Evolutionary conservation across 2,113 vertebrate species (phyloP).

Genomic region (Amblyopsis rosae): DNA sequence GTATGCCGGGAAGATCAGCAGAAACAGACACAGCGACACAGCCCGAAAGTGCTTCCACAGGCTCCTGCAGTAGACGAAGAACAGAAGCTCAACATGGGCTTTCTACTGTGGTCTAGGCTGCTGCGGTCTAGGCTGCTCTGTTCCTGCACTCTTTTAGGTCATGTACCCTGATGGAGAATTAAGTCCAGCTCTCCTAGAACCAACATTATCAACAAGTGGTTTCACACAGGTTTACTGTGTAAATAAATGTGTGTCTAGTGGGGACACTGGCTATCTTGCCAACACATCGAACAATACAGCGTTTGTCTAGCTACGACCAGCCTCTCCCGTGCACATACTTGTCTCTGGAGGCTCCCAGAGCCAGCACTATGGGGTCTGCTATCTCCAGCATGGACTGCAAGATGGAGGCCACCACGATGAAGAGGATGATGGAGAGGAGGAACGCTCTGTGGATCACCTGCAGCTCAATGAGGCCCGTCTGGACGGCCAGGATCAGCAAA

Average conservation of each 20-base stretch:
- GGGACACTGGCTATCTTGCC: too few species aligned
- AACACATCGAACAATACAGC: too few species aligned
- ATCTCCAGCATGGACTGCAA: slow-evolving; percentile 99
- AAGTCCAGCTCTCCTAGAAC: too few species aligned
- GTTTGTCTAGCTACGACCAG: too few species aligned
- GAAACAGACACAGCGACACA: slow-evolving; percentile 91
- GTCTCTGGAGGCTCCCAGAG: slow-evolving; percentile 95
- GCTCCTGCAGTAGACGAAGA: slow-evolving; percentile 78
- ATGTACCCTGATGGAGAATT: too few species aligned
- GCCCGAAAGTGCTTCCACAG: slow-evolving; percentile 98
- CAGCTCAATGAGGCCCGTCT: slow-evolving; percentile 96
- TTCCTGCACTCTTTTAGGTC: too few species aligned
- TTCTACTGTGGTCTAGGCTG: not conserved
- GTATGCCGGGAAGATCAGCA: slow-evolving; percentile 94
- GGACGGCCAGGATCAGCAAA: slow-evolving; percentile 91
- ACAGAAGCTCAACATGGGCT: not conserved
- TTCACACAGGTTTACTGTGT: too few species aligned
- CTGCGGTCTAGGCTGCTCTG: too few species aligned
- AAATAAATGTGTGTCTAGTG: too few species aligned
- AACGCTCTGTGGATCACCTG: slow-evolving; percentile 97
- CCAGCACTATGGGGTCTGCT: slow-evolving; percentile 96
- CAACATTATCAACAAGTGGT: too few species aligned
- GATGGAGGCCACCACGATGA: slow-evolving; percentile 97
- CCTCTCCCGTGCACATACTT: slow-evolving; percentile 77
- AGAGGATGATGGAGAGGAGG: slow-evolving; percentile 97